Evolutionary conservation across 2,113 vertebrate genomes (phyloP).

Genomic region (Carassius auratus): DNA sequence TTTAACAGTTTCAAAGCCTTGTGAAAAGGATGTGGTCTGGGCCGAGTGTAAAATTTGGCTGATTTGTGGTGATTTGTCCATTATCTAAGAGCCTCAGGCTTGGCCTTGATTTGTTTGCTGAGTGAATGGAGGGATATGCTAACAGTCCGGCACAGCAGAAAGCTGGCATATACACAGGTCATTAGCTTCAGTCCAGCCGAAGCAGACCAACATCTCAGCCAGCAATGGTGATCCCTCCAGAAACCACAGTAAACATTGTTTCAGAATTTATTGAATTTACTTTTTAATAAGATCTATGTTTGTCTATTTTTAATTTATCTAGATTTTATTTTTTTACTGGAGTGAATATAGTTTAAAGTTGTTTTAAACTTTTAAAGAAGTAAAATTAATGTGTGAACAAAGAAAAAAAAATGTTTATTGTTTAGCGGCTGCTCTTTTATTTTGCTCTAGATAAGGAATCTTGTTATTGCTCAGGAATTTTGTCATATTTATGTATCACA

Average conservation of each 20-base stretch:
- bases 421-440: not conserved
- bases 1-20: not conserved
- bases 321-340: not conserved
- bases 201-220: constrained; percentile 9
- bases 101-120: constrained; percentile 62
- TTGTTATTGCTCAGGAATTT: not conserved
- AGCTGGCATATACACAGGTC: constrained; percentile 67
- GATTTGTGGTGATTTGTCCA: constrained; percentile 64
- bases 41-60: constrained; percentile 65
- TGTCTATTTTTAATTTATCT: not conserved
- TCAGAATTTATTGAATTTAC: not conserved
- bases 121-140: constrained; percentile 72
- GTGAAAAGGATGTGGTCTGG: constrained; percentile 62
- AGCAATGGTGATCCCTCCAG: not conserved
- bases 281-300: not conserved
- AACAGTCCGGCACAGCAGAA: constrained; percentile 66
- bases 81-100: constrained; percentile 77
- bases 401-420: not conserved
- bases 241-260: constrained; percentile 8
- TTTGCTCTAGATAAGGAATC: not conserved
- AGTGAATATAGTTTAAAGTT: not conserved
- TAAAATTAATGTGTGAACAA: not conserved
- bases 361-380: not conserved
- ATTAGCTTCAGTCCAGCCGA: constrained; percentile 8
- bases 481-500: not conserved